phyloP scores from a whole-genome alignment of 2,797 vertebrate genomes.

The Myotis pilosus region DNA sequence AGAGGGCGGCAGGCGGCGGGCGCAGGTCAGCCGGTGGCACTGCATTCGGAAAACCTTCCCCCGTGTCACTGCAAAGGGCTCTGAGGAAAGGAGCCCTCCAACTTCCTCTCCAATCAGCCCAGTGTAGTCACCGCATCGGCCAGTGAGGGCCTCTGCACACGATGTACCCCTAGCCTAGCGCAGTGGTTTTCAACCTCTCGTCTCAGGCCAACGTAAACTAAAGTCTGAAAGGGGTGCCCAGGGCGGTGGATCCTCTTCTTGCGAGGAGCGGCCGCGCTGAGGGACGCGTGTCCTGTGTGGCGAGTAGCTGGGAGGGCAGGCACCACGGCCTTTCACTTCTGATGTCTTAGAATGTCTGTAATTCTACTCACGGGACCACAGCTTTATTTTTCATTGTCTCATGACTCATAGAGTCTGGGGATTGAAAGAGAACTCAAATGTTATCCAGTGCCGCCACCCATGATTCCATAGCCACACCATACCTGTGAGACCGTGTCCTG shows the following conservation, averaged over 20 bases:
- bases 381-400: neutral
- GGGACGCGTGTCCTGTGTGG: neutral
- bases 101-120: neutral
- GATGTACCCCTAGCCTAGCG: neutral
- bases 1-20: neutral
- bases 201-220: neutral
- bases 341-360: neutral
- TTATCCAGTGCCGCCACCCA: no score
- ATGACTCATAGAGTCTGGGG: neutral
- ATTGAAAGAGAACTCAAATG: neutral
- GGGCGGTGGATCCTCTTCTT: neutral
- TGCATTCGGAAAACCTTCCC: neutral
- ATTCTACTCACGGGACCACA: neutral
- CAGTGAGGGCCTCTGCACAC: neutral
- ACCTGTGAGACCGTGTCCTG: neutral
- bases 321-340: neutral
- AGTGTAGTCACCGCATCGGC: neutral
- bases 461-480: neutral
- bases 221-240: neutral
- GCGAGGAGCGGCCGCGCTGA: accelerated
- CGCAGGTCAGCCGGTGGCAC: accelerated
- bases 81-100: neutral
- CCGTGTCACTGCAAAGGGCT: neutral
- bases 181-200: neutral
- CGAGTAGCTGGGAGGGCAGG: neutral